Evolutionary conservation across 1,140 invertebrate genomes (phyloP), one percentile per base, ranked within the genome.

Genomic region (Lasioglossum baleicum): DNA sequence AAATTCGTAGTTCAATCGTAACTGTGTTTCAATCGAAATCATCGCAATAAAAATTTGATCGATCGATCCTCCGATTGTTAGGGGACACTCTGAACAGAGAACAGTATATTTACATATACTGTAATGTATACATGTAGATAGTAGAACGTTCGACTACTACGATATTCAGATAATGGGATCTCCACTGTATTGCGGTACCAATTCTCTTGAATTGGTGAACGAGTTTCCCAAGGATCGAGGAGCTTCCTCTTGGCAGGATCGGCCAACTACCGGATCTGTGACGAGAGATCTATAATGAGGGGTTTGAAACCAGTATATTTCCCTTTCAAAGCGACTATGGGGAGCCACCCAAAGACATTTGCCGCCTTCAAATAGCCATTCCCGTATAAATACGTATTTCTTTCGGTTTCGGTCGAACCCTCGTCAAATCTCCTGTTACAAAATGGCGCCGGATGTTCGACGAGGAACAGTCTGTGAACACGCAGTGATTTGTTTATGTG

Each of bases 371-470:
- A 69, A 63, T 53, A 67, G 20, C 40, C 67, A 51, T 67, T 35
- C 42, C 22, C 61, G 31, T 79, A 64, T 79, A 83, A 56, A 85
- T 70, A 81, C 66, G 61, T 81, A 63, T 75, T 88, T 88, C 81
- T 80, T 84, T 86, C 86, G 76, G 86, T 84, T 85, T 74, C 61
- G n/a, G 8, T 44, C 58, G 60, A 53, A 84, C 82, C 86, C 83
- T 88, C 83, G 80, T 88, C 87, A 89, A 90, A 89, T 89, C 87
- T 87, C 76, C 83, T 83, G 86, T 88, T 81, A 68, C 74, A 61
- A 51, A 61, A 40, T 71, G 75, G 72, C 77, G 80, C 70, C 48
- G 15, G 61, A 71, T 83, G 78, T 83, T 88, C 83, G 64, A 73
- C 71, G 40, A 35, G 7, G 11, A 22, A n/a, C 64, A 7, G 48